These are phyloP conservation scores for Oreohelix idahoensis DNA, from an alignment of 1,140 invertebrate genomes.

Conservation along the genomic window DNA sequence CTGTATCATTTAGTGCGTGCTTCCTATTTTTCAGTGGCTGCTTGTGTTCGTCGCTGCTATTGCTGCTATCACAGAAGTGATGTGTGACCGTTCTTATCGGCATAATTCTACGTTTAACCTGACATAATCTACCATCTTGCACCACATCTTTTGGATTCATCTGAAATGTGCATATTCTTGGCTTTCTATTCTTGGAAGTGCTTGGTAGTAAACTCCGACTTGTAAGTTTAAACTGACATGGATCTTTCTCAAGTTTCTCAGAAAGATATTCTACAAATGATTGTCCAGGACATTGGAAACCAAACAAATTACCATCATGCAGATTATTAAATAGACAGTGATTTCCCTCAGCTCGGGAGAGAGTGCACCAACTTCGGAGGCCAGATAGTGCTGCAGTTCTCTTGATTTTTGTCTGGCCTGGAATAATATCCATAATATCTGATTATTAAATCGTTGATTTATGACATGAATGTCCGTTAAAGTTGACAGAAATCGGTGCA, in stretches of 20 bases:
- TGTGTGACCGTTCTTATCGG: neutral
- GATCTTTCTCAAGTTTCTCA: neutral
- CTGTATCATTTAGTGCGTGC: neutral
- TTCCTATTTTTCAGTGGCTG: neutral
- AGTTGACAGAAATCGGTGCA: too few relatives aligned
- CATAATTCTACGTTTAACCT: neutral
- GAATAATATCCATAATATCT: too few relatives aligned
- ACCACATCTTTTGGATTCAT: neutral
- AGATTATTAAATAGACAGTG: neutral
- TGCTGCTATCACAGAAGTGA: neutral
- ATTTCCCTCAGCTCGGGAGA: neutral
- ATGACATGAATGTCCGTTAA: too few relatives aligned
- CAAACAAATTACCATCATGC: neutral
- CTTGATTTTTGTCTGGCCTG: too few relatives aligned
- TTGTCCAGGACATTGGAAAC: neutral
- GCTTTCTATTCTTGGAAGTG: neutral
- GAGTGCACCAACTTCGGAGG: too few relatives aligned
- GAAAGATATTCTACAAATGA: neutral
- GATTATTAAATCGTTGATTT: too few relatives aligned
- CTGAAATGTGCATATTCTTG: neutral
- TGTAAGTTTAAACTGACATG: neutral
- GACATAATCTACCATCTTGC: neutral
- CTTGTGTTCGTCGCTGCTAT: neutral
- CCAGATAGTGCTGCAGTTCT: too few relatives aligned
- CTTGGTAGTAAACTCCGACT: neutral